Percentiles rank a stretch among this genome's conserved stretches.
These are phyloP conservation scores for Lepus americanus DNA, from an alignment of 2,113 vertebrate species.

Conservation along the genomic window DNA sequence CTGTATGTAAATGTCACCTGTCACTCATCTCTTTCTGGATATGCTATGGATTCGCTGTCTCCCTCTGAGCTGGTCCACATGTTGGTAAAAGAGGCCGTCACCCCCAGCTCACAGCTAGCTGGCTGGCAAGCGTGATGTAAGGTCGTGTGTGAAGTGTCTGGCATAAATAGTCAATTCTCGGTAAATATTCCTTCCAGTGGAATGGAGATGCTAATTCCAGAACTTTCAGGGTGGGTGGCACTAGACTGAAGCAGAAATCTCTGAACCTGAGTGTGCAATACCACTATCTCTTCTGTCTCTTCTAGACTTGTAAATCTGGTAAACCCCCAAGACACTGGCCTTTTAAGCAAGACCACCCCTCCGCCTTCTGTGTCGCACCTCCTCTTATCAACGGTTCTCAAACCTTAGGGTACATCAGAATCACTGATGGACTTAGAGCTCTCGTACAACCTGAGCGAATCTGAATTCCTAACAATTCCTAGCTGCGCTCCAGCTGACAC, in stretches of 20 bases:
- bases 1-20: not conserved
- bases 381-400: not conserved
- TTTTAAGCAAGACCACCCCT: not conserved
- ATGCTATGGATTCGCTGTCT: not conserved
- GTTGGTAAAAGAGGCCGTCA: not conserved
- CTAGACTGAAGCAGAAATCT: not conserved
- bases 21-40: conserved; percentile 33
- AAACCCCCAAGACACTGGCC: not conserved
- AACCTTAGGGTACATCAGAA: not conserved
- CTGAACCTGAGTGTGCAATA: not conserved
- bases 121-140: not conserved
- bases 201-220: not conserved
- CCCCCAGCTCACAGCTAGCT: not conserved
- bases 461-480: not conserved
- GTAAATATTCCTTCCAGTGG: not conserved
- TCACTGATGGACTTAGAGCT: not conserved
- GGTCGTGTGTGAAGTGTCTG: not conserved
- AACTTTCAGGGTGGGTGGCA: not conserved
- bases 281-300: not conserved
- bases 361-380: not conserved
- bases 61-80: not conserved
- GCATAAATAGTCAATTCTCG: not conserved
- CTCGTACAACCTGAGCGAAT: not conserved
- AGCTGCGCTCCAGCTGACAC: not conserved
- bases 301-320: not conserved